Base-by-base conservation (phyloP, 1,140 invertebrate genomes). In the Drosophila sechellia region DNA sequence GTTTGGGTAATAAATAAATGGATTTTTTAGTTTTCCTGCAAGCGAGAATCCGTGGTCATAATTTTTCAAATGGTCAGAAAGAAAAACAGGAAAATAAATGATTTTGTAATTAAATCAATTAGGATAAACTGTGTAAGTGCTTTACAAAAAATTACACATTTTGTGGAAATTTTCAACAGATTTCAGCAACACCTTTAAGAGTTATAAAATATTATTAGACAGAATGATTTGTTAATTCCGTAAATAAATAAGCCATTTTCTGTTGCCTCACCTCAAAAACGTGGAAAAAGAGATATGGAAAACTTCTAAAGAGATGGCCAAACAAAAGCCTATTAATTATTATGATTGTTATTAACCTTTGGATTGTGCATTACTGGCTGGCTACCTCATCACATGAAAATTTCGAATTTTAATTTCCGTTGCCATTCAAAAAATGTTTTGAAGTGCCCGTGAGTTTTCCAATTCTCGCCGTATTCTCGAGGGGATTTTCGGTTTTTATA, bases 301-400 rank as follows among this genome's bases (percentile, higher is more conserved):
- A 39, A 42, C 27, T n/a, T 20, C 45, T 49, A 4, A 54, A 43
- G 13, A 69, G 37, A 39, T 15, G 37, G 27, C 35, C 43, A 39
- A 50, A 42, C 34, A 40, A 42, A 61, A 56, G 37, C 65, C 48
- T 64, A 76, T 80, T 74, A 59, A 79, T 69, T 50, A 74, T 79
- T 54, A 55, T 65, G 55, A 54, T 80, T 71, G 46, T 68, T 79
- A 66, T 78, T 78, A 71, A 53, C 64, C 65, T 60, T 74, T 74
- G 54, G 45, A 3, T 74, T 61, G 56, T 48, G 60, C 57, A 69
- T 70, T 57, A 53, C 54, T 54, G 49, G 50, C 13, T 54, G 58
- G 58, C 37, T 74, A 64, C 50, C 58, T 73, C 40, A 54, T 37
- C 50, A 31, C 15, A 54, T 43, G 17, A 4, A 15, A 42, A 54